Conservation (phyloP, 2,113 vertebrate genomes). For the Terrapene triunguis region DNA sequence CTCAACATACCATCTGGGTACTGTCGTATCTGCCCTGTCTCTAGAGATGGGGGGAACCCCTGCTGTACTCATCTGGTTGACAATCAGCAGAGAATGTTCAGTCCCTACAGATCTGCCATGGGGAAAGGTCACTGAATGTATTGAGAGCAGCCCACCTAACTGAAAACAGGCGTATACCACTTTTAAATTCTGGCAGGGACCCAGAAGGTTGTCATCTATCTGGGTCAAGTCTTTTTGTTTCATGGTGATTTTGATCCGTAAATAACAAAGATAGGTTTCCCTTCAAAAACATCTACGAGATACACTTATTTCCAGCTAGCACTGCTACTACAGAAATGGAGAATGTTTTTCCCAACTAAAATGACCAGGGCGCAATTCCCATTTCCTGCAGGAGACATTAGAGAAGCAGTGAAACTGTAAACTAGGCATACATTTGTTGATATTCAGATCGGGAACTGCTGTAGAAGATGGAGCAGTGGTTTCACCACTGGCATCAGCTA, state of each 20-base stretch:
- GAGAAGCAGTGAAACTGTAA: no score
- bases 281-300: not conserved
- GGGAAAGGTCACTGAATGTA: constrained; percentile 24
- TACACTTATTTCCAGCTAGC: not conserved
- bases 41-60: not conserved
- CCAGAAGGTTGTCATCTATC: constrained; percentile 16
- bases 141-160: not conserved
- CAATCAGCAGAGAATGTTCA: not conserved
- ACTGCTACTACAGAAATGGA: not conserved
- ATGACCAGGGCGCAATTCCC: not conserved
- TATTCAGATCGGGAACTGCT: no score
- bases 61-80: constrained; percentile 31
- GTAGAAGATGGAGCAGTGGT: no score
- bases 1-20: accelerated
- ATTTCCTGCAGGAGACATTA: no score
- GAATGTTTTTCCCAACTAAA: not conserved
- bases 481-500: not conserved
- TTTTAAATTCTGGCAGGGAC: constrained; percentile 7
- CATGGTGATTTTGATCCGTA: not conserved
- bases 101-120: constrained; percentile 28
- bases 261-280: not conserved
- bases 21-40: not conserved
- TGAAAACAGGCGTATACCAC: not conserved
- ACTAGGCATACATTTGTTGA: no score
- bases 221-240: not conserved